phyloP scores from a whole-genome alignment of 1,140 invertebrate species.

The Cepaea nemoralis region DNA sequence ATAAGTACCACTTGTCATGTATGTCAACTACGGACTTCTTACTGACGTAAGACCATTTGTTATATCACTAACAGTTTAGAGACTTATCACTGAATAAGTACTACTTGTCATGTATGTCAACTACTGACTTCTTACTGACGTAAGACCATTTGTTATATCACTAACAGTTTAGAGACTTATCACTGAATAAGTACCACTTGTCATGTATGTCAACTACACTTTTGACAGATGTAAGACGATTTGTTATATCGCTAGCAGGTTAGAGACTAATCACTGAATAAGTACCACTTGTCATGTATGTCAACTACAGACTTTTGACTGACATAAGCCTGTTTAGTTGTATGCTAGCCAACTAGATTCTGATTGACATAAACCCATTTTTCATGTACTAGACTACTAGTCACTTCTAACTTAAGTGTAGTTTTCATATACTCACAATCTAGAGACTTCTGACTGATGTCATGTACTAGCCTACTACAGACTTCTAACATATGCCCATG shows the following conservation, averaged over 20 bases:
- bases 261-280: not conserved
- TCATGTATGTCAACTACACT: not conserved
- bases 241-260: not conserved
- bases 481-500: not conserved
- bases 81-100: not conserved
- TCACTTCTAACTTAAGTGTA: too few species aligned
- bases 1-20: not conserved
- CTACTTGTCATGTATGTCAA: not conserved
- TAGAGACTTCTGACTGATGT: not conserved
- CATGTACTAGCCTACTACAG: not conserved
- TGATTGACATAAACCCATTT: not conserved
- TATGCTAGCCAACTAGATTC: not conserved
- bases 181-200: not conserved
- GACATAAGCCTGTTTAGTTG: not conserved
- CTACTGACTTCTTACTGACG: not conserved
- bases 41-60: not conserved
- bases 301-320: not conserved
- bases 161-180: not conserved
- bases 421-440: not conserved
- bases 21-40: not conserved
- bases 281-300: not conserved
- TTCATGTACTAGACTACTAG: too few species aligned
- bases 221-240: not conserved
- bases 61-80: not conserved
- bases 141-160: conserved; percentile 8